Percentiles rank a stretch among this genome's conserved stretches.
Conservation (phyloP, 2,797 vertebrate species). For the Syngnathus rostellatus region DNA sequence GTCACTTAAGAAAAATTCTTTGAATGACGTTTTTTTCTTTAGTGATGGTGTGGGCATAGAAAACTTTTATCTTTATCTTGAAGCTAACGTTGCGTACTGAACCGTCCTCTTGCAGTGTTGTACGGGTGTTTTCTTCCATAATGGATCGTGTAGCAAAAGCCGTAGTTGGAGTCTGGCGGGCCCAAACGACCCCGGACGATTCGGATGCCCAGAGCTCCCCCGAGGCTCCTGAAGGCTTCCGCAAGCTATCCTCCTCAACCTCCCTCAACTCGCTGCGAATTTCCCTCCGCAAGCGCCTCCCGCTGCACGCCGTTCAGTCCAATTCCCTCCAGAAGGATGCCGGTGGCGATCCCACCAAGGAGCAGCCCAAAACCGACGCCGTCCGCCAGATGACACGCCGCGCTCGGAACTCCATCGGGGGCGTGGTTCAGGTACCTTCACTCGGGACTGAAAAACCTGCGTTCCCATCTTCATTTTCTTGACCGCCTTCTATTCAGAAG, state of each 20-base stretch:
- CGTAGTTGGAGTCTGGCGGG: conserved; percentile 68
- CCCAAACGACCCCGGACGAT: conserved; percentile 73
- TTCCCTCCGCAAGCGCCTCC: conserved; percentile 79
- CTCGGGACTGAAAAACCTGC: background rate
- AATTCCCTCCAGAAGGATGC: conserved; percentile 60
- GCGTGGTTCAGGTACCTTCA: conserved; percentile 75
- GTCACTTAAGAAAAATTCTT: background rate
- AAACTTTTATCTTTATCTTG: background rate
- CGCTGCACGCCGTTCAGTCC: conserved; percentile 72
- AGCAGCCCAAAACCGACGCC: conserved; percentile 58
- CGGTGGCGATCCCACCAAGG: conserved; percentile 70
- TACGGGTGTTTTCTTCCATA: conserved; percentile 48
- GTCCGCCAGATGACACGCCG: conserved; percentile 70
- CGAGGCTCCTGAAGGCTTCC: conserved; percentile 62
- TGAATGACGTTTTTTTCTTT: background rate
- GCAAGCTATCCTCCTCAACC: conserved; percentile 63
- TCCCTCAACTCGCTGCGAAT: conserved; percentile 76
- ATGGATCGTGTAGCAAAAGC: conserved; percentile 65
- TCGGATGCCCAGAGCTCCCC: conserved; percentile 66
- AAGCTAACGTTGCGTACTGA: background rate
- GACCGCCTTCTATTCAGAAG: conserved; percentile 42
- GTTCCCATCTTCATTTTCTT: background rate
- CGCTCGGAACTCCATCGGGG: conserved; percentile 75
- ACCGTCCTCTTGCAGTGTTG: background rate
- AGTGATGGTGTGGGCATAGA: background rate